These are phyloP conservation scores for Drosophila nebulosa DNA, from an alignment of 1,140 invertebrate genomes.

Conservation along the genomic window DNA sequence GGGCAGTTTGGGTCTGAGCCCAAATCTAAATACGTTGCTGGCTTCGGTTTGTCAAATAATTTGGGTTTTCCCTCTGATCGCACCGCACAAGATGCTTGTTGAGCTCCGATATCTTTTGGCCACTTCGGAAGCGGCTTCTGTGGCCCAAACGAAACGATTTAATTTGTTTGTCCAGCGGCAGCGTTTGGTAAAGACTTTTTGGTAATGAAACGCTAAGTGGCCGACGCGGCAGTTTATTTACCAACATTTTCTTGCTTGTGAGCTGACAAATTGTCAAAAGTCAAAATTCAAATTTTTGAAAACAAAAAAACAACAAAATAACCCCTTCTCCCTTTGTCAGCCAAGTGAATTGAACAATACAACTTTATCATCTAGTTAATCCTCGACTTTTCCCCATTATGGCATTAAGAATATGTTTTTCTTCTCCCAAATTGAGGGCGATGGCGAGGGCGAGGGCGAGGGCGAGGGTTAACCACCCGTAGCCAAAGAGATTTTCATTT, in stretches of 20 bases:
- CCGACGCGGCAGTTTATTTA: constrained; percentile 55
- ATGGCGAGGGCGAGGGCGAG: neutral
- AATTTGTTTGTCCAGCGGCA: constrained; percentile 72
- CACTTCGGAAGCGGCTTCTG: constrained; percentile 77
- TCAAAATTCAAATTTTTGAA: constrained; percentile 6
- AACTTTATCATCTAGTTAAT: constrained; percentile 62
- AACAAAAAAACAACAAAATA: constrained; percentile 1
- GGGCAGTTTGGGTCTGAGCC: too few relatives aligned
- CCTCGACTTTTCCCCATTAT: constrained; percentile 58
- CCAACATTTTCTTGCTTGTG: constrained; percentile 33
- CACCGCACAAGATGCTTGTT: constrained; percentile 30
- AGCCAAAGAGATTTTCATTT: constrained; percentile 49
- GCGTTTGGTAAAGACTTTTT: constrained; percentile 38
- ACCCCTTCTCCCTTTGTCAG: neutral
- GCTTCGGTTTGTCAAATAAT: constrained; percentile 57
- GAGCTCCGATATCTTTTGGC: constrained; percentile 7
- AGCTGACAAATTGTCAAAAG: constrained; percentile 64
- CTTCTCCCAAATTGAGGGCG: constrained; percentile 35
- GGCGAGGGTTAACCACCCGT: constrained; percentile 67
- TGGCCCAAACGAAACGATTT: constrained; percentile 64
- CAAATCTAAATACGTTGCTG: too few relatives aligned
- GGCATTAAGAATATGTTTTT: constrained; percentile 63
- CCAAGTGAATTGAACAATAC: constrained; percentile 48
- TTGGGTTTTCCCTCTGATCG: constrained; percentile 50
- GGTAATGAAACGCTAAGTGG: constrained; percentile 75